Base-by-base conservation (phyloP, 2,888 invertebrate genomes). In the Xylophagus ater region DNA sequence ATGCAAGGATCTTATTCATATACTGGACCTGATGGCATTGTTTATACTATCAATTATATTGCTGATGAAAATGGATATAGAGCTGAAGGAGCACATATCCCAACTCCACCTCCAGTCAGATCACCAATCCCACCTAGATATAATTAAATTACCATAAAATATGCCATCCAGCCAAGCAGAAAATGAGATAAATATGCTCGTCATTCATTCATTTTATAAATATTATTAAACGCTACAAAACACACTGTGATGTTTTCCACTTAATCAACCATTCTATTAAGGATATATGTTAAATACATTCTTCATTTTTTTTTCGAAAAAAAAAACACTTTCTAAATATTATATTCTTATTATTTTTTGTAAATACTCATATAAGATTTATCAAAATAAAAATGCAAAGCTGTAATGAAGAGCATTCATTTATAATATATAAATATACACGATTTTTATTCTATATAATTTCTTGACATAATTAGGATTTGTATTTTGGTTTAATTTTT, bases 1-100 rank as follows among this genome's bases (percentile, higher is more conserved):
- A 71, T 69, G 57, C 71, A 73, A 57, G 73, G 73, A 17, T 69
- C 68, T 0, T 73, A 69, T 48, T 67, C 69, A 0, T 74, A 73
- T 53, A 71, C 70, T n/a, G 71, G 70, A 19, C 72, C 73, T 10
- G 73, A 74, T 52, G 73, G 73, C 39, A 61, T 71, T 9, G 60
- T 68, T 23, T 72, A 72, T 44, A 68, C 71, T 34, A 68, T 74
- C 35, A 69, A 57, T 38, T 68, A 69, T 46, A 60, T 66, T 36
- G 68, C 68, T 26, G 67, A 67, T 49, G 67, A 68, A 51, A 67
- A 68, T 45, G 68, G 68, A 20, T 68, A 60, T 53, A 59, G 68
- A 35, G 66, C 68, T 19, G 65, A 68, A 47, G 66, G 68, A 28
- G 66, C 66, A 1, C 67, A 68, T 41, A 60, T 68, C 42, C 67